These are phyloP conservation scores for Lordiphosa andalusiaca DNA, from an alignment of 2,888 invertebrate genomes.

Conservation along the genomic window DNA sequence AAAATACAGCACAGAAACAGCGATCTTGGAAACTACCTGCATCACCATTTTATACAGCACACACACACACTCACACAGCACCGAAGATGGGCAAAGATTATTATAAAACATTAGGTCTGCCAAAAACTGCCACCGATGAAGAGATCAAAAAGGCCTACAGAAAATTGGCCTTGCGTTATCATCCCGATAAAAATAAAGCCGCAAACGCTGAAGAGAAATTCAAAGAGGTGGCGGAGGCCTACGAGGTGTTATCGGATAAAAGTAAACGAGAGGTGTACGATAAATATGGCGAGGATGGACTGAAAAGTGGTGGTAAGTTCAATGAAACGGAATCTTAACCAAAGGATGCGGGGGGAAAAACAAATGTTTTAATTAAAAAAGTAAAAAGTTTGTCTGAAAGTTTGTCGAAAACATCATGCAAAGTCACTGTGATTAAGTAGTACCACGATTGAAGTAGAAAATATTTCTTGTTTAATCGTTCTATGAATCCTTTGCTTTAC, in stretches of 20 bases:
- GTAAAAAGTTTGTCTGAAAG: no score
- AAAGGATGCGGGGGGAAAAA: background rate
- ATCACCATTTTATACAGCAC: constrained; percentile 10
- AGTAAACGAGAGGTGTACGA: constrained; percentile 98
- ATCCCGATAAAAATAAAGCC: constrained; percentile 99
- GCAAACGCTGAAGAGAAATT: constrained; percentile 97
- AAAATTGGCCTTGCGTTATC: constrained; percentile 97
- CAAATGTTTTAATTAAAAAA: no score
- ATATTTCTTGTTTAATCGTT: no score
- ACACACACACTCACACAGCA: constrained; percentile 18
- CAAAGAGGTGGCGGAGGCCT: constrained; percentile 98
- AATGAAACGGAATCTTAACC: background rate
- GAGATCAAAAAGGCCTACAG: constrained; percentile 99
- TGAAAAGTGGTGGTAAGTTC: constrained; percentile 86
- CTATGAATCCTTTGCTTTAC: no score
- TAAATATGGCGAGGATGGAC: constrained; percentile 94
- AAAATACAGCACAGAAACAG: constrained; percentile 3
- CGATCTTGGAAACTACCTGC: constrained; percentile 17
- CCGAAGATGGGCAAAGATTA: constrained; percentile 96
- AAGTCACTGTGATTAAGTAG: no score
- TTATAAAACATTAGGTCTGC: constrained; percentile 94
- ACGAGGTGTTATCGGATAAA: constrained; percentile 97
- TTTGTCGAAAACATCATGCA: no score
- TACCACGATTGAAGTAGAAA: no score
- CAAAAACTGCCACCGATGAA: constrained; percentile 93